These are phyloP conservation scores for Vireo altiloquus DNA, from an alignment of 2,113 vertebrate genomes.

Conservation along the genomic window DNA sequence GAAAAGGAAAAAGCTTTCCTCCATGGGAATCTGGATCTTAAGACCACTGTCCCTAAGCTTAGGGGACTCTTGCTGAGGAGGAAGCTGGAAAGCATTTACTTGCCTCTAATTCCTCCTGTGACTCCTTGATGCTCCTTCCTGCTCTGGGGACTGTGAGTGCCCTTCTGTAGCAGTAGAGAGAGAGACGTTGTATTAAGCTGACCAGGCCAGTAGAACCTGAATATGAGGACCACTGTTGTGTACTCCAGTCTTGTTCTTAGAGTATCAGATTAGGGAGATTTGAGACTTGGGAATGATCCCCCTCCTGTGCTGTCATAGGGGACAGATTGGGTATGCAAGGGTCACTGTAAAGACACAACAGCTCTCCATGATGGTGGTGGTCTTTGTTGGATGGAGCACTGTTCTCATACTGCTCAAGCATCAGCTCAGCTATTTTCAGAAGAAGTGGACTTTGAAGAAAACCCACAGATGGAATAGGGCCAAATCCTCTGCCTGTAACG, in stretches of 20 bases:
- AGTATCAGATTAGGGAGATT: not conserved
- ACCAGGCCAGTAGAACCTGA: not conserved
- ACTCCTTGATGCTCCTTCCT: not conserved
- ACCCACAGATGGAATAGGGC: not conserved
- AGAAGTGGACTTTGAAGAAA: not conserved
- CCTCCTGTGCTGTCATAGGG: not conserved
- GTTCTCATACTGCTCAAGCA: not conserved
- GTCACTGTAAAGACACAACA: not conserved
- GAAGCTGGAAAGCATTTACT: not conserved
- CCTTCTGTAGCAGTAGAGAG: not conserved
- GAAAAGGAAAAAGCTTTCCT: not conserved
- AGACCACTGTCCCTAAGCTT: not conserved
- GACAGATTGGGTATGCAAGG: not conserved
- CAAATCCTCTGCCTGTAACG: not conserved
- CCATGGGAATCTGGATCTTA: not conserved
- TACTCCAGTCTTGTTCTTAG: not conserved
- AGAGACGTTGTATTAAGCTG: fast-evolving
- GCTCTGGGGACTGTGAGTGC: fast-evolving
- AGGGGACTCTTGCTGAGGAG: not conserved
- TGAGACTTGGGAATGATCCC: not conserved
- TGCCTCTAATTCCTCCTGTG: not conserved
- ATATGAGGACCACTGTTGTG: not conserved
- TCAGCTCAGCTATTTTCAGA: not conserved
- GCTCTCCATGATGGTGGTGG: not conserved
- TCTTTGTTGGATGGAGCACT: not conserved